Evolutionary conservation across 92 coral and sea anemone genomes (phyloP), one percentile per base, ranked within the genome.

Genomic region (Siderastrea siderea): DNA sequence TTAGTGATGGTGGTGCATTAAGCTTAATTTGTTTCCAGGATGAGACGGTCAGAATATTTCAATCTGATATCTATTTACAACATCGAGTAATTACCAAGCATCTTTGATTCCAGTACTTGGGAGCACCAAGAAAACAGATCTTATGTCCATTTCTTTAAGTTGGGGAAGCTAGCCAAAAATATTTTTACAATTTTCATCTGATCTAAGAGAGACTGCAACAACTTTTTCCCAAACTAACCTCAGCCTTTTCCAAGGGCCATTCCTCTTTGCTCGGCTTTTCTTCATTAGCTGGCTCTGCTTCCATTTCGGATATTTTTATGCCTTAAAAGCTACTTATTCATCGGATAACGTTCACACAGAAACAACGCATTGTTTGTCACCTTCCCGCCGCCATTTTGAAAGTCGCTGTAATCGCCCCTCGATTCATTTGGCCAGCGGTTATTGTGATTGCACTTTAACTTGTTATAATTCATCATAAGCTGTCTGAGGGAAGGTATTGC

Each of bases 301-400:
- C 80, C 77, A 57, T 58, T 74, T 62, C 9, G 16, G 15, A 38
- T 51, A 51, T 45, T 2, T 66, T 65, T 15, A n/a, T n/a, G 9
- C 19, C 14, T 69, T 43, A 1, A 48, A 19, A 82, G 47, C 47
- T 2, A 71, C 19, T 55, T 16, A 83, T 47, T 17, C 43, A 5
- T 61, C 60, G 12, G 65, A 7, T 55, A 59, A 60, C 26, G 44
- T 13, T 17, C 14, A n/a, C 48, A 63, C 47, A 15, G 38, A 44
- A 15, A 7, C 11, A 16, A 45, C 6, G 15, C 53, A 48, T n/a
- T 19, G 2, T 7, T 2, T 0, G 26, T 46, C 5, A 19, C 88
- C 47, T 77, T 93, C 93, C 79, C 91, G 90, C 98, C 98, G 96
- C 98, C 98, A 93, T 94, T 88, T 94, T 94, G 74, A 80, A 79